Base-by-base conservation (phyloP, 2,888 invertebrate species). In the Pachymerium ferrugineum region DNA sequence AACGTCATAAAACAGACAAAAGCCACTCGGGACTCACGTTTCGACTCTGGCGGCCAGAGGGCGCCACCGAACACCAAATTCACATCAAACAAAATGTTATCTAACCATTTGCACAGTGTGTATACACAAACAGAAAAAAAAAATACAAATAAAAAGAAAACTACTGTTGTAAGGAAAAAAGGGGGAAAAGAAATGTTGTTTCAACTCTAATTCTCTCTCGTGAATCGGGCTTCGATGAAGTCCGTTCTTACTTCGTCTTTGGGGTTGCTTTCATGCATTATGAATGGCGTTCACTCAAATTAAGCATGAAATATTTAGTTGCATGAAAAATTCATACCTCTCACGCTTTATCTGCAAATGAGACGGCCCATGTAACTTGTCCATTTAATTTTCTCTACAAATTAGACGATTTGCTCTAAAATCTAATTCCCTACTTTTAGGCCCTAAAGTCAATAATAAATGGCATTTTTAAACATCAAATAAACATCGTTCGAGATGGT, bases 1-100 rank as follows among this genome's bases (percentile, higher is more conserved):
- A 47, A 47, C 47, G 47, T 47, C 47, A 19, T 47, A 47, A 47
- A 47, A 47, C 47, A 47, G 19, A 47, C 47, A 47, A 47, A 47
- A 47, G 47, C 47, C 47, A 47, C 47, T 19, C 12, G 47, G 47
- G 47, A 47, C 47, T 47, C 19, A 19, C 47, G 47, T 47, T 47
- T 19, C 47, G 12, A 47, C 47, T 47, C 16, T n/a, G 19, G 19
- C 47, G 47, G 47, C 47, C 47, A 47, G 47, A 47, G 47, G 47
- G 22, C 47, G 47, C 47, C 47, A 47, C 47, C 22, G 47, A 47
- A 47, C 47, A 47, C 47, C 47, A 47, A 47, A 47, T 47, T 19
- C 47, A 19, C 47, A 47, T 47, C 19, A 38, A 47, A n/a, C n/a
- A 47, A 19, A 47, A 47, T 47, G 47, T 47, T 47, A 47, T 47